Conservation (phyloP, 2,797 vertebrate species). For the Acanthornis magna region DNA sequence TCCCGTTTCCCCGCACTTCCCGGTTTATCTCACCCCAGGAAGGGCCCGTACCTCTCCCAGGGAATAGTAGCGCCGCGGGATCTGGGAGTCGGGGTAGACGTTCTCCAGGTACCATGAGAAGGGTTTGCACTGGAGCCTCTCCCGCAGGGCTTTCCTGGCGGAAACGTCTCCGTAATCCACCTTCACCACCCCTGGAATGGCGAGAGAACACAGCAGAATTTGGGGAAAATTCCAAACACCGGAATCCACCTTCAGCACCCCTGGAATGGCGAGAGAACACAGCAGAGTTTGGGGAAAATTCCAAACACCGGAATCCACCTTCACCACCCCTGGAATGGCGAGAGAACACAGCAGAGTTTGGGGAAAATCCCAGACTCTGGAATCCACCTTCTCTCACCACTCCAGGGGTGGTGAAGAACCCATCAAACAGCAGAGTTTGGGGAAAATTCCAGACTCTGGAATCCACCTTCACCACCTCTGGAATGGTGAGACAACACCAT, state of each 20-base stretch:
- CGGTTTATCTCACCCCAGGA: rapidly evolving
- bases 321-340: neutral
- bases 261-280: neutral
- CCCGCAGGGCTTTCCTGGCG: conserved; percentile 86
- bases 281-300: neutral
- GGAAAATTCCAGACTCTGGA: no score
- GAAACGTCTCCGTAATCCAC: conserved; percentile 96
- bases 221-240: neutral
- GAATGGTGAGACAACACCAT: no score
- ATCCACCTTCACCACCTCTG: no score
- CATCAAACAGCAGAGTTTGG: no score
- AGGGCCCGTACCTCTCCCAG: conserved; percentile 90
- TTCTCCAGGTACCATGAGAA: conserved; percentile 99
- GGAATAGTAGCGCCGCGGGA: conserved; percentile 96
- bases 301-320: neutral
- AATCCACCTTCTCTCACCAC: neutral
- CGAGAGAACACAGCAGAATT: no score
- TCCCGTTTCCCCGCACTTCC: rapidly evolving
- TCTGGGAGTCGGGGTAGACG: conserved; percentile 97
- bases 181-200: conserved; percentile 88
- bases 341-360: no score
- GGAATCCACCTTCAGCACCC: neutral
- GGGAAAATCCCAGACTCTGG: neutral
- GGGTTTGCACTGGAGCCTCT: conserved; percentile 89
- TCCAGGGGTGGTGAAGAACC: no score